A percentile compares a stretch with the other conserved stretches of the same genome.
Conservation (phyloP, 1,140 invertebrate species). For the Holotrichia oblita region DNA sequence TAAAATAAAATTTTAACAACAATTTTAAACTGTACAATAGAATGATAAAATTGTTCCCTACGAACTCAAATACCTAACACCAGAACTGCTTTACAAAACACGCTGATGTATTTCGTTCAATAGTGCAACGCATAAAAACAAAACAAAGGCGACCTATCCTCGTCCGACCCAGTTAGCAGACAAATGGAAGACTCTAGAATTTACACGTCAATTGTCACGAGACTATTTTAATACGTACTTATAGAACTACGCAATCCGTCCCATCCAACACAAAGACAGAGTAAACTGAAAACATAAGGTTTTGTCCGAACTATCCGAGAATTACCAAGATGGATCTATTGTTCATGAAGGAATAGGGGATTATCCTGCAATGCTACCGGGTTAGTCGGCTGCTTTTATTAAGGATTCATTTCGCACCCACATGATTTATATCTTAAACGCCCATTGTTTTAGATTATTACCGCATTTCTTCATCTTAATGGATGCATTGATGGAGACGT, state of each 20-base stretch:
- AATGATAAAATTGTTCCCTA: background rate
- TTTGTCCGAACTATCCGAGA: background rate
- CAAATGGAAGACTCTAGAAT: background rate
- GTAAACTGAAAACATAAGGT: constrained; percentile 6
- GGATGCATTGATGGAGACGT: no score
- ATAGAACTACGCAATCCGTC: background rate
- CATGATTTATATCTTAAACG: background rate
- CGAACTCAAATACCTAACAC: background rate
- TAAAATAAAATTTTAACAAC: no score
- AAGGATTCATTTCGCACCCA: background rate
- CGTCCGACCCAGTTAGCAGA: background rate
- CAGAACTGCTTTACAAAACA: background rate
- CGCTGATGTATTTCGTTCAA: background rate
- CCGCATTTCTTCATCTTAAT: background rate
- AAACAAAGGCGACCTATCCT: background rate
- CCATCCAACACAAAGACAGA: background rate
- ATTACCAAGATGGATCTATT: constrained; percentile 8
- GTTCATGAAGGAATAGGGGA: background rate
- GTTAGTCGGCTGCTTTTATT: background rate
- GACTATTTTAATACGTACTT: background rate
- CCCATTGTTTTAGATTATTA: background rate
- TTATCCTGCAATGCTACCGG: background rate
- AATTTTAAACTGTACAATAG: background rate
- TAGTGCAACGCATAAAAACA: background rate
- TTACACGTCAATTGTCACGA: constrained; percentile 8